Percentiles rank a stretch among this genome's conserved stretches.
These are phyloP conservation scores for Syritta pipiens DNA, from an alignment of 2,888 invertebrate genomes.

Conservation along the genomic window DNA sequence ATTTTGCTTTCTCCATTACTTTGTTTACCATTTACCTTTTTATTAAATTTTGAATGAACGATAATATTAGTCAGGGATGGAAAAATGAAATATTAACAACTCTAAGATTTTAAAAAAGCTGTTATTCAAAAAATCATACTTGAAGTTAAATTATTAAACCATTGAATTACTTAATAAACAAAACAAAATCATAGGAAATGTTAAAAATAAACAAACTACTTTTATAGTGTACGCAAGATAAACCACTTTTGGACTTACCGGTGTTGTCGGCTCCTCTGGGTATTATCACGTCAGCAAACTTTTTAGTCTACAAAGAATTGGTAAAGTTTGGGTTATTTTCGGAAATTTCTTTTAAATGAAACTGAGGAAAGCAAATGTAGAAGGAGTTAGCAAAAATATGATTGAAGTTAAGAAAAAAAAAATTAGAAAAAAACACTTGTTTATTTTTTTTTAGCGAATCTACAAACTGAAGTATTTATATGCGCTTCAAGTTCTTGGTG, in stretches of 20 bases:
- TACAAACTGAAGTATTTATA: no score
- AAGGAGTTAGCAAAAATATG: no score
- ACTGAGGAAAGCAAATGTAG: no score
- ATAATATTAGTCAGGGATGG: conserved; percentile 48
- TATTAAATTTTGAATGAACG: conserved; percentile 16
- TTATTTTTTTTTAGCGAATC: no score
- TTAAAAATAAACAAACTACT: conserved; percentile 70
- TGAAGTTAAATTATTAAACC: conserved; percentile 19
- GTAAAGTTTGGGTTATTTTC: no score
- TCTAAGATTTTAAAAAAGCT: conserved; percentile 46
- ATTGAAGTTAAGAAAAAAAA: no score
- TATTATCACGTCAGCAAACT: conserved; percentile 99
- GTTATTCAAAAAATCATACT: conserved; percentile 43
- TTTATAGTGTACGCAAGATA: conserved; percentile 64
- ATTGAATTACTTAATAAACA: conserved; percentile 16
- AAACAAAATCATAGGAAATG: conserved; percentile 11
- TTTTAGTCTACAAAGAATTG: conserved; percentile 91
- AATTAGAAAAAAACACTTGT: no score
- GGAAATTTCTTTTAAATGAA: no score
- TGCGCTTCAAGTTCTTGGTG: no score
- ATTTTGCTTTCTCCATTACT: conserved; percentile 4
- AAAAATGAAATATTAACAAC: conserved; percentile 45
- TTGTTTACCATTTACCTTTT: conserved; percentile 37
- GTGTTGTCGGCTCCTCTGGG: conserved; percentile 98
- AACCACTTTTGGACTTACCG: conserved; percentile 82